These are phyloP conservation scores for Mustelus asterias DNA, from an alignment of 2,113 vertebrate species.

Conservation along the genomic window DNA sequence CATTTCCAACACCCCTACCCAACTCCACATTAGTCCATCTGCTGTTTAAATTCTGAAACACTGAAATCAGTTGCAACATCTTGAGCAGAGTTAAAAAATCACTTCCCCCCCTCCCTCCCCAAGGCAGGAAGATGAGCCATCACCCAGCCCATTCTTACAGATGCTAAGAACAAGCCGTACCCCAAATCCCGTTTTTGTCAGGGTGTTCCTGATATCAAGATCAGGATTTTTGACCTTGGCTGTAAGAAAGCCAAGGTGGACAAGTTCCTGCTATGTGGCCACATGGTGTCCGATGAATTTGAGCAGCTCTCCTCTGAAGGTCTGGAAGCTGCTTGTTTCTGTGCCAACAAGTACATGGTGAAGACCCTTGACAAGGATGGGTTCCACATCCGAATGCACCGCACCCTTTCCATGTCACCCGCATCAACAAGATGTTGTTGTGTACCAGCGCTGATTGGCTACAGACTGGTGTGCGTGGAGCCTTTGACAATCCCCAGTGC, in stretches of 20 bases:
- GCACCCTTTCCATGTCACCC: constrained; percentile 88
- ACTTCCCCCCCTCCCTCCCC: too few species aligned
- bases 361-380: constrained; percentile 91
- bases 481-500: constrained; percentile 83
- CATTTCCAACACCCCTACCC: too few species aligned
- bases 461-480: constrained; percentile 72
- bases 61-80: neutral
- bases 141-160: too few species aligned
- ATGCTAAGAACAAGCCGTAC: too few species aligned
- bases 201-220: constrained; percentile 61
- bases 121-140: too few species aligned
- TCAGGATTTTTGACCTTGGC: constrained; percentile 89
- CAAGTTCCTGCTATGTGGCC: constrained; percentile 69
- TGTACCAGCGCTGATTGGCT: constrained; percentile 73
- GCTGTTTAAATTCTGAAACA: too few species aligned
- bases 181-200: too few species aligned
- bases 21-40: too few species aligned
- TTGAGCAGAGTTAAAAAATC: neutral
- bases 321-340: constrained; percentile 80
- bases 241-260: constrained; percentile 90
- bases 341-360: constrained; percentile 90
- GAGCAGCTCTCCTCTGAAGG: constrained; percentile 90
- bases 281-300: constrained; percentile 91
- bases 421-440: constrained; percentile 95
- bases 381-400: constrained; percentile 84